Percentiles rank a stretch among this genome's conserved stretches.
Evolutionary conservation across 2,797 vertebrate species (phyloP).

Genomic region (Lepidocolaptes lacrymiger): DNA sequence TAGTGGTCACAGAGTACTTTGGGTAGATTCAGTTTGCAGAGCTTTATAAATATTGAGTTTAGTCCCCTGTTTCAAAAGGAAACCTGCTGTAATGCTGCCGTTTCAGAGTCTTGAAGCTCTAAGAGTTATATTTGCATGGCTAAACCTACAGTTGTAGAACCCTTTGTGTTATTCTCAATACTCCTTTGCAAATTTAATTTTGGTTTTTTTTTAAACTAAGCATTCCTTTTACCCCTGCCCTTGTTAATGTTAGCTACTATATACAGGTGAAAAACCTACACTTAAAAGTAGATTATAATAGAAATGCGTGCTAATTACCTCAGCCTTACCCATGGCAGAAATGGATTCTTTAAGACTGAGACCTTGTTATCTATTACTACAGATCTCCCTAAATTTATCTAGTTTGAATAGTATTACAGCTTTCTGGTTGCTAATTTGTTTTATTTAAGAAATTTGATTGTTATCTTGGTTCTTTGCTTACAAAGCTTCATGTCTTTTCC

Average conservation of each 20-base stretch:
- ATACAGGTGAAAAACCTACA: neutral
- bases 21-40: neutral
- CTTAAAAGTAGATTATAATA: neutral
- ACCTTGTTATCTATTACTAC: neutral
- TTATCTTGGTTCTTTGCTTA: neutral
- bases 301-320: neutral
- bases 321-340: neutral
- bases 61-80: neutral
- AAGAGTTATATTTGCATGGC: neutral
- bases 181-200: neutral
- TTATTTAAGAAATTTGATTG: neutral
- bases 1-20: neutral
- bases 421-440: neutral
- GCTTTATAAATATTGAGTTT: neutral
- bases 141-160: neutral
- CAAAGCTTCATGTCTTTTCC: neutral
- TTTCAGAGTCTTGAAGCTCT: neutral
- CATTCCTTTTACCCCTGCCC: neutral
- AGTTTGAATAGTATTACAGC: neutral
- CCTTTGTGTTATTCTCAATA: neutral
- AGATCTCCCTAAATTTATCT: neutral
- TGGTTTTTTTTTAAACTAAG: neutral
- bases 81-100: neutral
- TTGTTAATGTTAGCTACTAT: neutral
- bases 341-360: neutral